Conservation (phyloP, 2,113 vertebrate species). For the Ardeotis arabs region DNA sequence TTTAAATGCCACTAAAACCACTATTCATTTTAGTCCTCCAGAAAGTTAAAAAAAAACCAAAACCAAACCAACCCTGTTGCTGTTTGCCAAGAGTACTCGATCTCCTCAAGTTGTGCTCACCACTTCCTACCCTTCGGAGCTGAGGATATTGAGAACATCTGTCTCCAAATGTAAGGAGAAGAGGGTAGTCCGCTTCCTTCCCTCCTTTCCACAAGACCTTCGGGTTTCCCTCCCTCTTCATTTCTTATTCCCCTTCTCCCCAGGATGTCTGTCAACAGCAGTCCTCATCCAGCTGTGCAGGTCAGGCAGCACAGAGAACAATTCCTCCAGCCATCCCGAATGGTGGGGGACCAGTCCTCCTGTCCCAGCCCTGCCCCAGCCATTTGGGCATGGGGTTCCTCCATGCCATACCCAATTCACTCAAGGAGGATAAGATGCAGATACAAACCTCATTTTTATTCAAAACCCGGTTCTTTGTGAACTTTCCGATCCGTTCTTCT, state of each 20-base stretch:
- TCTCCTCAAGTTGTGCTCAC: slow-evolving; percentile 15
- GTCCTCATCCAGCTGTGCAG: slow-evolving; percentile 13
- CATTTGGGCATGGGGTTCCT: accelerated
- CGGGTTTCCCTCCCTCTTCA: background rate
- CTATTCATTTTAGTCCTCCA: slow-evolving; percentile 32
- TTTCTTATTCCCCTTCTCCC: slow-evolving; percentile 26
- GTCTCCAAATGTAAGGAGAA: background rate
- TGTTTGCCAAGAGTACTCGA: slow-evolving; percentile 33
- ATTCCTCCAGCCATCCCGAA: background rate
- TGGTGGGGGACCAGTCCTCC: background rate
- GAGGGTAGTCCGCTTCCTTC: background rate
- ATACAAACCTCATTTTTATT: background rate
- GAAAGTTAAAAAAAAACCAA: background rate
- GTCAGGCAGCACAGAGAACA: background rate
- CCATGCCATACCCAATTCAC: background rate
- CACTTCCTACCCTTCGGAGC: slow-evolving; percentile 57
- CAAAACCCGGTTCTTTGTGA: background rate
- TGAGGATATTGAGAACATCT: slow-evolving; percentile 59
- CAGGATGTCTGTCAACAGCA: slow-evolving; percentile 21
- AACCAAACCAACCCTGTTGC: accelerated
- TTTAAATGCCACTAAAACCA: slow-evolving; percentile 50
- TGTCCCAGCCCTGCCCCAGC: background rate
- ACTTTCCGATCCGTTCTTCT: background rate
- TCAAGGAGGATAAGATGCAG: background rate
- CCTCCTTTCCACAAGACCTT: slow-evolving; percentile 8